Conservation (phyloP, 2,797 vertebrate genomes). For the Sardinella longiceps region DNA sequence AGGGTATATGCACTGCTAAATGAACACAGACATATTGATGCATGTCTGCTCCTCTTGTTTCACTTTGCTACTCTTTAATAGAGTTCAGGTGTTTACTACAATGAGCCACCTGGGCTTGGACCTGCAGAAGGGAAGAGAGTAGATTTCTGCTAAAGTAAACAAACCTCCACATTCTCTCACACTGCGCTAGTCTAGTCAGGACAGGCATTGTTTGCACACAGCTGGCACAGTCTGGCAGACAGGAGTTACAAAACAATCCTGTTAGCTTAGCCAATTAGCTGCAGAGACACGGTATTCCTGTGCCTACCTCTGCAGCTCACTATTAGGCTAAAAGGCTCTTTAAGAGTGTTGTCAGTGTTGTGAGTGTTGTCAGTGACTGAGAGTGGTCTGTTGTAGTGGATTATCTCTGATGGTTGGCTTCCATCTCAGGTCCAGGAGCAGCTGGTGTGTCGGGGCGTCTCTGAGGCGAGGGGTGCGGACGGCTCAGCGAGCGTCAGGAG, state of each 20-base stretch:
- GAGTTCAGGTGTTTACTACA: not conserved
- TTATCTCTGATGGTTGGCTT: not conserved
- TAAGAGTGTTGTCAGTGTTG: not conserved
- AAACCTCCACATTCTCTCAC: not conserved
- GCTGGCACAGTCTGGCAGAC: not conserved
- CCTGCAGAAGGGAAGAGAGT: not conserved
- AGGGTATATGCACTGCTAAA: not conserved
- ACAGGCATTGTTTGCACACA: not conserved
- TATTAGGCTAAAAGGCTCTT: not conserved
- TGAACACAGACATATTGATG: not conserved
- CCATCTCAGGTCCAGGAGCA: not conserved
- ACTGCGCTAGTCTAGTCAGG: not conserved
- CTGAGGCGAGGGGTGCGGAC: not conserved
- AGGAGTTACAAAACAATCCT: not conserved
- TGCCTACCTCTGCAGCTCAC: not conserved
- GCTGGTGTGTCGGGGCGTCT: not conserved
- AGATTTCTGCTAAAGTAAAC: not conserved
- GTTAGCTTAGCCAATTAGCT: not conserved
- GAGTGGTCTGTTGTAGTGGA: not conserved
- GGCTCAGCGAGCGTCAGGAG: too few species aligned
- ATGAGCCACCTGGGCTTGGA: constrained; percentile 1
- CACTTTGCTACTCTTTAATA: not conserved
- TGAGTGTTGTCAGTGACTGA: not conserved
- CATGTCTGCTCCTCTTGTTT: not conserved
- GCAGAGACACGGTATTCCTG: not conserved